A percentile compares a stretch with the other conserved stretches of the same genome.
phyloP scores from a whole-genome alignment of 2,888 invertebrate species.

The Luperina nickerlii region DNA sequence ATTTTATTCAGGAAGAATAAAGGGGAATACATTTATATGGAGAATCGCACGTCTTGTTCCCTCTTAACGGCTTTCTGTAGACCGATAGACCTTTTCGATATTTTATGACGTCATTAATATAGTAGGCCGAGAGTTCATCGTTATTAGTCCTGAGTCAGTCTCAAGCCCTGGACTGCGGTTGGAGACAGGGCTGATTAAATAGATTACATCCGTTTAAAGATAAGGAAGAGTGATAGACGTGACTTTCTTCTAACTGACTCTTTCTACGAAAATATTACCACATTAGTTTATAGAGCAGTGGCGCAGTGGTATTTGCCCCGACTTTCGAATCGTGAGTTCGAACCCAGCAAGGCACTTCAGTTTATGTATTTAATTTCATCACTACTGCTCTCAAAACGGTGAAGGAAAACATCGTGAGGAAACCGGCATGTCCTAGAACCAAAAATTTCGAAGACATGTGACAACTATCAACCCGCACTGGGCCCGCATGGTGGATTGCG shows the following conservation, averaged over 20 bases:
- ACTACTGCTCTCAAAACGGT: background rate
- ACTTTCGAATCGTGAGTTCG: background rate
- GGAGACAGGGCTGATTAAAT: conserved; percentile 23
- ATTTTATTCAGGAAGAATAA: no score
- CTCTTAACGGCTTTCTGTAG: background rate
- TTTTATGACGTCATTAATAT: conserved; percentile 41
- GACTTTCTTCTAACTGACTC: background rate
- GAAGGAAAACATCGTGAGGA: background rate
- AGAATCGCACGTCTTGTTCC: no score
- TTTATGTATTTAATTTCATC: background rate
- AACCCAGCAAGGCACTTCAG: background rate
- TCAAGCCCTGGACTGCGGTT: conserved; percentile 16
- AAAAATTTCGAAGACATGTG: background rate
- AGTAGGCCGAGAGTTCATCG: background rate
- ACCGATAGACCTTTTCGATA: conserved; percentile 26
- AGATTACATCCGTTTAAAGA: conserved; percentile 41
- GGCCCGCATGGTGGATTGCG: background rate
- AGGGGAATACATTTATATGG: no score
- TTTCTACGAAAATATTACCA: background rate
- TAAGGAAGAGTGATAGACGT: conserved; percentile 8
- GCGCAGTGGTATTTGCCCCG: background rate
- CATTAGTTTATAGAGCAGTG: background rate
- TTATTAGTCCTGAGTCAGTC: no score
- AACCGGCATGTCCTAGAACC: background rate
- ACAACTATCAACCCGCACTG: background rate